phyloP scores from a whole-genome alignment of 1,140 invertebrate genomes.

The Nylanderia fulva region DNA sequence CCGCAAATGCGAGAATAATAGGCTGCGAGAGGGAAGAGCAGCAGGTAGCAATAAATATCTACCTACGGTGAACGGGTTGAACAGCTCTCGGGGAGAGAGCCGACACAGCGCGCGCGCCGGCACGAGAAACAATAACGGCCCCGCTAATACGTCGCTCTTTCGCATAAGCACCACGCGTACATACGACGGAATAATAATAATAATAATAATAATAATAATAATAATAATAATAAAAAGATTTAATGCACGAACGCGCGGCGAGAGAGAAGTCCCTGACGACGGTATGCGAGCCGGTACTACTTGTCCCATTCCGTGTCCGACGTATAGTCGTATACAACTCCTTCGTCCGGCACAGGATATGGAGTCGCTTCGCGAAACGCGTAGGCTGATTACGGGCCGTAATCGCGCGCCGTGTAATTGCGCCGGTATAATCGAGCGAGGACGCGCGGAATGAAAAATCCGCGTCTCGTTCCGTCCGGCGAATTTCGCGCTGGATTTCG shows the following conservation, averaged over 20 bases:
- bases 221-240: constrained; percentile 49
- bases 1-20: constrained; percentile 51
- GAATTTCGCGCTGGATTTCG: constrained; percentile 24
- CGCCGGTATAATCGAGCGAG: constrained; percentile 35
- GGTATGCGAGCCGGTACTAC: constrained; percentile 43
- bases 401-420: constrained; percentile 56
- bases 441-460: constrained; percentile 36
- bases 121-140: constrained; percentile 34
- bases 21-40: constrained; percentile 20
- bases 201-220: too few species aligned
- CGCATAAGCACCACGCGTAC: constrained; percentile 20
- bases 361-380: constrained; percentile 36
- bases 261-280: constrained; percentile 21
- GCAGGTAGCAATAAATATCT: constrained; percentile 42
- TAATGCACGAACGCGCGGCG: constrained; percentile 27
- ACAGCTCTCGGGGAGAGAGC: background rate
- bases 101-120: constrained; percentile 12
- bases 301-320: constrained; percentile 44
- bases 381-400: constrained; percentile 47
- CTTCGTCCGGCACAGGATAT: constrained; percentile 25
- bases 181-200: constrained; percentile 15
- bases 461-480: constrained; percentile 15
- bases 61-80: constrained; percentile 17
- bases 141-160: constrained; percentile 46
- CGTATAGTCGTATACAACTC: constrained; percentile 21